Evolutionary conservation across 2,113 vertebrate species (phyloP), one percentile per base, ranked within the genome.

Genomic region (Aramus guarauna): DNA sequence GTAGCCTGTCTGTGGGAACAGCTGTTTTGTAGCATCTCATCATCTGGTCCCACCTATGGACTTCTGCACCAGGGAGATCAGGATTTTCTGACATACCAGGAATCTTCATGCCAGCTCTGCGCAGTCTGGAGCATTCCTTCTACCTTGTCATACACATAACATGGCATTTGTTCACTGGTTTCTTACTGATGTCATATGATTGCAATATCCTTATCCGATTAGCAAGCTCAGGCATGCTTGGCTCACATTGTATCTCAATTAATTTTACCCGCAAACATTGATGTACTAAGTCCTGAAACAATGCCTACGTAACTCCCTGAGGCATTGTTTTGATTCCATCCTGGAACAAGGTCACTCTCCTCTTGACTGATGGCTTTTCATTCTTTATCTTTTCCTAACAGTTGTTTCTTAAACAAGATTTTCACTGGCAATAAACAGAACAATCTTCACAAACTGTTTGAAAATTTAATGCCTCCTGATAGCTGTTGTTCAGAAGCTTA

Each of bases 261-360:
- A 92, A 78, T 92, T 96, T 94, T 72, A 92, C 87, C 48, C 8
- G 4, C 78, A 94, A 96, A 95, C 89, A 90, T 5, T 80, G 71
- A 92, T 93, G 78, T 83, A 75, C 59, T 94, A 88, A 96, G 62
- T 91, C 84, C 84, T 91, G 83, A 96, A 95, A 96, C 89, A 89
- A 94, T 92, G 91, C 76, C 73, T 81, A 55, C 1, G 0, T 95
- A 92, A 87, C n/a, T 82, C 91, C 71, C 80, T 23, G 67, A 74
- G 89, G 63, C 62, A 95, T 55, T 83, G 80, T 83, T 96, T 96
- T 92, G 77, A 92, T 95, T 96, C 52, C 76, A 58, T 45, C 63
- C 78, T 91, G 84, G 62, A 87, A 95, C 89, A 93, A 94, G 93
- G 87, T 95, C 90, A 90, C 18, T 76, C 50, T 95, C 41, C 63